Conservation (phyloP, 2,888 invertebrate species). For the Dasysyrphus albostriatus region DNA sequence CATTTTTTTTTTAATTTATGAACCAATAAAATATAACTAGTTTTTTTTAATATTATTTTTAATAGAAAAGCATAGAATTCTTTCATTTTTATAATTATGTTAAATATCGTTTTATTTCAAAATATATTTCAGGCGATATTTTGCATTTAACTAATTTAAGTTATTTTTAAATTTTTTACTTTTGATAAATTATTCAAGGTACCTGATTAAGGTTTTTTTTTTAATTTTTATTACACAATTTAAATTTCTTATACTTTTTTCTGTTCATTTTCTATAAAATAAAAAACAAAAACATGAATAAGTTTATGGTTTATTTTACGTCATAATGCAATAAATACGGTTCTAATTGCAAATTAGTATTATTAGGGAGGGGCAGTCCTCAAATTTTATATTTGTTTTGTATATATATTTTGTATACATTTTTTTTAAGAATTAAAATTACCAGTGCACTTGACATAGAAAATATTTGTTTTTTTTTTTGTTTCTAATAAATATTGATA, state of each 20-base stretch:
- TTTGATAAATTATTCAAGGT: constrained; percentile 67
- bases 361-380: constrained; percentile 59
- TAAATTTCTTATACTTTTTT: background rate
- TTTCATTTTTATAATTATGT: constrained; percentile 27
- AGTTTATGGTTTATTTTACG: constrained; percentile 38
- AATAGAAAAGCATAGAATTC: constrained; percentile 55
- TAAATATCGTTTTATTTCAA: constrained; percentile 60
- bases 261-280: constrained; percentile 44
- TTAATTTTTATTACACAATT: constrained; percentile 17
- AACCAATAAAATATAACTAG: constrained; percentile 42
- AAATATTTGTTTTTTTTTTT: constrained; percentile 50
- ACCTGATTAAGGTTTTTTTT: constrained; percentile 38
- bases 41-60: background rate
- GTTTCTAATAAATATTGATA: constrained; percentile 60
- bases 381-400: constrained; percentile 49
- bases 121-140: constrained; percentile 69
- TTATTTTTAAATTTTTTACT: constrained; percentile 32
- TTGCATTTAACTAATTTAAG: constrained; percentile 64
- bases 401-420: background rate
- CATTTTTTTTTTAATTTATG: constrained; percentile 3
- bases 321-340: constrained; percentile 41
- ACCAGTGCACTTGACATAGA: constrained; percentile 64
- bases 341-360: constrained; percentile 39
- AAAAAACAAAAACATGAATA: constrained; percentile 52
- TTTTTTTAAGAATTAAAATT: constrained; percentile 47